phyloP scores from a whole-genome alignment of 2,888 invertebrate genomes.

The Rambutsinella grinnellia region DNA sequence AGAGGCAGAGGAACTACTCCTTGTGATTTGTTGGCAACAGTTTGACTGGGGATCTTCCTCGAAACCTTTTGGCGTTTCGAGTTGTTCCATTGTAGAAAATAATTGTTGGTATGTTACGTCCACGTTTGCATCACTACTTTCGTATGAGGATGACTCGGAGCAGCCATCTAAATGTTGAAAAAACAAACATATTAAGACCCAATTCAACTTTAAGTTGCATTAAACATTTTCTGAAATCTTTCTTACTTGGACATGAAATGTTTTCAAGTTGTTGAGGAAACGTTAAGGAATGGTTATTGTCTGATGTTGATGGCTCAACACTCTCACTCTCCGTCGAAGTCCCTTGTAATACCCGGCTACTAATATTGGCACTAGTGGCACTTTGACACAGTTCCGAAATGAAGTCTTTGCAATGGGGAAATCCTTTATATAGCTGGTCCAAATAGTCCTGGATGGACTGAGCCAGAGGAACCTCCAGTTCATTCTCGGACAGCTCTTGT shows the following conservation, averaged over 20 bases:
- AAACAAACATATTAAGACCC: too few species aligned
- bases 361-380: constrained; percentile 58
- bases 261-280: constrained; percentile 15
- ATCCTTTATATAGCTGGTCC: constrained; percentile 79
- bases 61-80: constrained; percentile 20
- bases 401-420: constrained; percentile 77
- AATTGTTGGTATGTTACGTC: constrained; percentile 40
- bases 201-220: constrained; percentile 17
- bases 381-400: constrained; percentile 70
- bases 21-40: constrained; percentile 38
- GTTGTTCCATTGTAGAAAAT: constrained; percentile 43
- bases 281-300: constrained; percentile 51
- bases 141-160: constrained; percentile 43
- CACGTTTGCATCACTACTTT: constrained; percentile 27
- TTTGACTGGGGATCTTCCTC: constrained; percentile 20
- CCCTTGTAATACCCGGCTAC: constrained; percentile 21
- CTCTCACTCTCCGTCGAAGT: constrained; percentile 20
- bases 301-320: constrained; percentile 40
- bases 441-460: constrained; percentile 66
- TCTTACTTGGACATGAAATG: constrained; percentile 40
- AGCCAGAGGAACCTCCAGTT: constrained; percentile 47
- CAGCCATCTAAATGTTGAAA: constrained; percentile 23
- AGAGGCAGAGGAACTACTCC: constrained; percentile 48
- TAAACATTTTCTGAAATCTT: neutral
- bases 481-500: constrained; percentile 40